A percentile compares a stretch with the other conserved stretches of the same genome.
These are phyloP conservation scores for Megalops atlanticus DNA, from an alignment of 2,113 vertebrate genomes.

Conservation along the genomic window DNA sequence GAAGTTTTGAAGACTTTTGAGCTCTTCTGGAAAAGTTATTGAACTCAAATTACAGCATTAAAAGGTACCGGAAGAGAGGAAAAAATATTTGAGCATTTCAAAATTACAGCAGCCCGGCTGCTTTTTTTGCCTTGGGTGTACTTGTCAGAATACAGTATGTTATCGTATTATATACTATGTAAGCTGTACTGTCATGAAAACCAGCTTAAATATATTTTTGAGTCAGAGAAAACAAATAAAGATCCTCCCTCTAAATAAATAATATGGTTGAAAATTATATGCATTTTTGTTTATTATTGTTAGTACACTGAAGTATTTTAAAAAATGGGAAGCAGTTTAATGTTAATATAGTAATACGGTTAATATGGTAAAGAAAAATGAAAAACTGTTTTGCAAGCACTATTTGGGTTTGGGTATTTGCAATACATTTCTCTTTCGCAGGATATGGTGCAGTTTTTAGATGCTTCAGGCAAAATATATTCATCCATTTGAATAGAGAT, in stretches of 20 bases:
- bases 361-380: background rate
- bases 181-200: no score
- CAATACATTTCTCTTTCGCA: background rate
- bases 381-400: background rate
- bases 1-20: slow-evolving; percentile 44
- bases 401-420: background rate
- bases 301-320: no score
- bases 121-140: background rate
- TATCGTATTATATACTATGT: background rate
- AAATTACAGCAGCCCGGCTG: background rate
- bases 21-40: slow-evolving; percentile 56
- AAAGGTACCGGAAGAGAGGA: slow-evolving; percentile 34
- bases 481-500: slow-evolving; percentile 6
- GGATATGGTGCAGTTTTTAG: background rate
- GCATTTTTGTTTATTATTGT: no score
- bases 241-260: no score
- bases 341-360: no score
- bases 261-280: no score
- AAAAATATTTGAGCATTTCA: background rate
- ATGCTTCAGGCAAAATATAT: background rate
- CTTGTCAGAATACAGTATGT: background rate
- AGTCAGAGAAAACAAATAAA: no score
- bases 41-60: slow-evolving; percentile 63
- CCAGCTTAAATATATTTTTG: no score
- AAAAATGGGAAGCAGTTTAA: no score